Evolutionary conservation across 2,113 vertebrate genomes (phyloP).

Genomic region (Apaloderma vittatum): DNA sequence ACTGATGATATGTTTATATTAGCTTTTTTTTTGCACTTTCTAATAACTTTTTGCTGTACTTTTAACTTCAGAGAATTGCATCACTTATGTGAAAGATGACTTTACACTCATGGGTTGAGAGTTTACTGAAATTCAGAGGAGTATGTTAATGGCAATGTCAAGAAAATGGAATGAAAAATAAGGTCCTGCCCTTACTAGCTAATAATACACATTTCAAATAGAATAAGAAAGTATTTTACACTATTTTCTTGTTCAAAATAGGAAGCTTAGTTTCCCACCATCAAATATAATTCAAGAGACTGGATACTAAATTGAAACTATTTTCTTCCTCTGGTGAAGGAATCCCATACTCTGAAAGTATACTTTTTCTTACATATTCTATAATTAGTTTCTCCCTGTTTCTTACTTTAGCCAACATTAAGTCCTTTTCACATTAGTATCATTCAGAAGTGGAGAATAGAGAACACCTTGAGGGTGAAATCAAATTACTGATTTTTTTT

Average conservation of each 20-base stretch:
- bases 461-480: conserved; percentile 21
- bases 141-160: neutral
- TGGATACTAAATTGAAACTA: neutral
- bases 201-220: neutral
- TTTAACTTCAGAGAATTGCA: neutral
- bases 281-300: conserved; percentile 24
- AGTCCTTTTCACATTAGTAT: conserved; percentile 19
- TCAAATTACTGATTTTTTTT: neutral
- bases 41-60: neutral
- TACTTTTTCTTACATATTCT: neutral
- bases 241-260: neutral
- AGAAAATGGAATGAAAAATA: neutral
- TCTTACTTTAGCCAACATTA: neutral
- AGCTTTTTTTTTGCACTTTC: neutral
- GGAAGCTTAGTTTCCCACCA: neutral
- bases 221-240: neutral
- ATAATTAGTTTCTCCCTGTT: neutral
- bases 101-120: neutral
- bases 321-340: conserved; percentile 5
- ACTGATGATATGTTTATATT: neutral
- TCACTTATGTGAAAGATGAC: neutral
- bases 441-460: neutral
- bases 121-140: neutral
- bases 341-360: neutral
- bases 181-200: neutral